Conservation (phyloP, 2,888 invertebrate species). For the Octodonta nipae region DNA sequence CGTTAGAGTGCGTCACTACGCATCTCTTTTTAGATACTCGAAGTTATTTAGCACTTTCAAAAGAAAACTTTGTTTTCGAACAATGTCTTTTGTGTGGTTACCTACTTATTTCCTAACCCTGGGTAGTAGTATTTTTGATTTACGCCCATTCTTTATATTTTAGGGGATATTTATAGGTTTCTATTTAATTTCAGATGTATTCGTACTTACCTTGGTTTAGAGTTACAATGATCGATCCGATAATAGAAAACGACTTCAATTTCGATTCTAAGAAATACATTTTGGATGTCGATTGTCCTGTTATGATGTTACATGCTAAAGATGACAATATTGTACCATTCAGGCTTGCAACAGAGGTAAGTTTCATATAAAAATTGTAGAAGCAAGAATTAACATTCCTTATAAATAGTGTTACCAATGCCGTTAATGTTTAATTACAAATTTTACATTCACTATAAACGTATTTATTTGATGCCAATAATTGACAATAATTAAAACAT, state of each 20-base stretch:
- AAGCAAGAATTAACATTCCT: too few species aligned
- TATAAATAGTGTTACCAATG: too few species aligned
- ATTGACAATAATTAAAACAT: too few species aligned
- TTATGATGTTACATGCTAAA: slow-evolving; percentile 81
- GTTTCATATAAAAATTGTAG: slow-evolving; percentile 6
- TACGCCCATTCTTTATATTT: background rate
- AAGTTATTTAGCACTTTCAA: too few species aligned
- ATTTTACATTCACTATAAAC: too few species aligned
- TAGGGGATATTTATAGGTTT: slow-evolving; percentile 2
- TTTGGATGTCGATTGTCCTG: slow-evolving; percentile 50
- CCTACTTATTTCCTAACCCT: too few species aligned
- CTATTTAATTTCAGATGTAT: slow-evolving; percentile 45
- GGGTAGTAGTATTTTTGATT: background rate
- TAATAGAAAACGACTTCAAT: slow-evolving; percentile 54
- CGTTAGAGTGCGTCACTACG: too few species aligned
- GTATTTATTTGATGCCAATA: too few species aligned
- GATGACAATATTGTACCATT: slow-evolving; percentile 81
- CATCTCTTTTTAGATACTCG: too few species aligned
- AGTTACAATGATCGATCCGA: slow-evolving; percentile 59
- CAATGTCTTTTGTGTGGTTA: too few species aligned
- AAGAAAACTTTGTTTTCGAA: too few species aligned
- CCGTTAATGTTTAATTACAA: too few species aligned
- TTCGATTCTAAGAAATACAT: slow-evolving; percentile 70
- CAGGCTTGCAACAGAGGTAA: slow-evolving; percentile 61
- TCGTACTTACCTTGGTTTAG: slow-evolving; percentile 76